These are phyloP conservation scores for Loris lydekkerianus DNA, from an alignment of 2,797 vertebrate genomes.

Conservation along the genomic window DNA sequence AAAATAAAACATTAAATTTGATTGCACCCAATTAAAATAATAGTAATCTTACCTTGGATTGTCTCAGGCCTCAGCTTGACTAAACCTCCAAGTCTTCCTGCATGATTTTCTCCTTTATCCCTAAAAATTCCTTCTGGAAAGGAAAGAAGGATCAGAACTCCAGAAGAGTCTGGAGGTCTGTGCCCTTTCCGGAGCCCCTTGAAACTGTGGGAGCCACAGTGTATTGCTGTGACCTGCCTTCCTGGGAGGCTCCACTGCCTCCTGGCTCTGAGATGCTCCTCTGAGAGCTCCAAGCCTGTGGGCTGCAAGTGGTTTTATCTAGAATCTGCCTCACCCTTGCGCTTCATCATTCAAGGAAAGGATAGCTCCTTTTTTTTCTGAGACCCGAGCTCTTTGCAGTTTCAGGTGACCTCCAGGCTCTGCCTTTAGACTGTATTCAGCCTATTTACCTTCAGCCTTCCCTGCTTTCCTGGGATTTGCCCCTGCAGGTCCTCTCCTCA, in stretches of 20 bases:
- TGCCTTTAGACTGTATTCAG: not conserved
- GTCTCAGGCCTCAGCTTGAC: too few relatives aligned
- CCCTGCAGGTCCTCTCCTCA: not conserved
- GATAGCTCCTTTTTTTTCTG: not conserved
- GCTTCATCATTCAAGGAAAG: not conserved
- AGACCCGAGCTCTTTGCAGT: not conserved
- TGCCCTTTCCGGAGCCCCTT: too few relatives aligned
- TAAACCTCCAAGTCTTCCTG: not conserved
- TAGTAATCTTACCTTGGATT: not conserved
- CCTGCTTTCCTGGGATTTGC: not conserved
- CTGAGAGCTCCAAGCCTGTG: accelerated
- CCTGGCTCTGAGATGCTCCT: not conserved
- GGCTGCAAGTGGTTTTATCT: not conserved
- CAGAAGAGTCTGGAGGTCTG: too few relatives aligned
- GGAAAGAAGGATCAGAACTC: not conserved
- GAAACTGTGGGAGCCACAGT: too few relatives aligned
- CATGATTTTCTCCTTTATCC: not conserved
- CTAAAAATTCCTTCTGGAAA: not conserved
- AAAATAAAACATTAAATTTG: not conserved
- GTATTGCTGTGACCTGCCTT: too few relatives aligned
- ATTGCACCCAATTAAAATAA: not conserved
- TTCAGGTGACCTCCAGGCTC: too few relatives aligned
- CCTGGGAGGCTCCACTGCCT: accelerated
- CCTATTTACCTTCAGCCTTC: accelerated
- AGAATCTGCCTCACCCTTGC: not conserved